Evolutionary conservation across 37 sponge, comb jelly and placozoan genomes (phyloP), one percentile per base, ranked within the genome.

Genomic region (Crambe crambe): DNA sequence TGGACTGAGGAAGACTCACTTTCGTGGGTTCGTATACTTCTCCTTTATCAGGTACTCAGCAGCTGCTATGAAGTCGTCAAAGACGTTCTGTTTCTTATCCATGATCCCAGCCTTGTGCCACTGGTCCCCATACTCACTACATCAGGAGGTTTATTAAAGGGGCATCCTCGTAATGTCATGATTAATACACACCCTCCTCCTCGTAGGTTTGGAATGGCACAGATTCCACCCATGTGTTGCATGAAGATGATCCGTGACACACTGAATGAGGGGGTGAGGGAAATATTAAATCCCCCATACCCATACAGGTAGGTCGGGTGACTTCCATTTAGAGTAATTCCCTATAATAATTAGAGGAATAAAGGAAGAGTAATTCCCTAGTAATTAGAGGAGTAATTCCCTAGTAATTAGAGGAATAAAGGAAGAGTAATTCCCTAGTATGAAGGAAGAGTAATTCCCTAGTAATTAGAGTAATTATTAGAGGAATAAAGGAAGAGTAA

Each of bases 281-380:
- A 95, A n/a, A 98, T 87, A 75, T 96, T 96, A 82, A 98, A 98
- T 0, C 98, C 98, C 0, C 98, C 98, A 67, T 98, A 98, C 12
- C 97, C 98, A 75, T 98, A 98, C 79, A 98, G 70, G 23, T 91
- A 79, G 3, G 84, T 79, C 4, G 98, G 98, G 31, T 88, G 83
- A 30, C 30, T 81, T 22, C 98, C 94, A 80, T 98, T 92, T 57
- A 93, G 74, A 36, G 75, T 30, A 25, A 94, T 68, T 57, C 92
- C 94, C 92, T 92, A 47, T 1, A 74, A n/a, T n/a, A 42, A 2
- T 17, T n/a, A n/a, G n/a, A n/a, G n/a, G n/a, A n/a, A n/a, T n/a
- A n/a, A n/a, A n/a, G n/a, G 32, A 56, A 54, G 56, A 54, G 56
- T 20, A 18, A n/a, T n/a, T n/a, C n/a, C n/a, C n/a, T n/a, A n/a